Base-by-base conservation (phyloP, 1,140 invertebrate genomes). In the Linepithema humile region DNA sequence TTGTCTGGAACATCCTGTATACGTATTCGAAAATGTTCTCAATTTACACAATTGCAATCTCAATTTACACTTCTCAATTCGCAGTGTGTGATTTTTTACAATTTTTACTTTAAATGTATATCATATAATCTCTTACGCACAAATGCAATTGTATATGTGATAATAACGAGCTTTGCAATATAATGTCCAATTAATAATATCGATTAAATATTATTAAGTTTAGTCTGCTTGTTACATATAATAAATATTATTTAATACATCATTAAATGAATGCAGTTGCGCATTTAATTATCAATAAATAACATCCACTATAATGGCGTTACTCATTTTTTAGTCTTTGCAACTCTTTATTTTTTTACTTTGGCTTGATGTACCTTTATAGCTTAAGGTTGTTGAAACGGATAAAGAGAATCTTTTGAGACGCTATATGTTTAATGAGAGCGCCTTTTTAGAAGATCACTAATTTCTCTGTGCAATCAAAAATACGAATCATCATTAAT, bases 301-400 rank as follows among this genome's bases (percentile, higher is more conserved):
- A 75, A 78, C 20, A 10, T 29, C 12, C 23, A 15, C 20, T 29
- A 40, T 38, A 29, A 50, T 4, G 9, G 43, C 45, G 5, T 17
- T 48, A n/a, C 17, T 48, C 20, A 32, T 35, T 23, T 17, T 65
- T 77, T 15, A 50, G 74, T 29, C 20, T 77, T 50, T 5, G 50
- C 50, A 6, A 15, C 5, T 1, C 12, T 78, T 67, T 69, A 40
- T 77, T 23, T 69, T 78, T 29, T 78, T 62, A 38, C 35, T 55
- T 69, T 65, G 15, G 62, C 69, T 78, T 78, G 45, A 29, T 55
- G 23, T 32, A 69, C 26, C n/a, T 77, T 77, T 67, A 50, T 45
- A 29, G 43, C 10, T 55, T 35, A 9, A 9, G 32, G 9, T 26
- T 29, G 70, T 74, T 35, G 38, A 15, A 38, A 38, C 45, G 60